Conservation (phyloP, 2,888 invertebrate genomes). For the Philonicus albiceps region DNA sequence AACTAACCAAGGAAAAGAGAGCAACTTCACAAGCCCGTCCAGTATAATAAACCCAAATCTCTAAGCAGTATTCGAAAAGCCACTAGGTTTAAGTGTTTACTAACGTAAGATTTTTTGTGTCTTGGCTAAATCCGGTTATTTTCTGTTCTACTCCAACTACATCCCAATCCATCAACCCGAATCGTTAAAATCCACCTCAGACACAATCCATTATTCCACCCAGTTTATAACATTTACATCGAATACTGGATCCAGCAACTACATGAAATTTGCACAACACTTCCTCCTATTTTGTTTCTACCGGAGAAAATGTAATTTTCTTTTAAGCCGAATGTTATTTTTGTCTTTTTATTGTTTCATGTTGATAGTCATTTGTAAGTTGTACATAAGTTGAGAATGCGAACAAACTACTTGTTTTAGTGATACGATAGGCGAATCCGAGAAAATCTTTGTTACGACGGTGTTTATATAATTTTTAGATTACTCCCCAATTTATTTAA, state of each 20-base stretch:
- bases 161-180: neutral
- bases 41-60: constrained; percentile 64
- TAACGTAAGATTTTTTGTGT: constrained; percentile 22
- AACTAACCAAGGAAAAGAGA: neutral
- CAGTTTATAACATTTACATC: neutral
- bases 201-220: neutral
- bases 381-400: constrained; percentile 2
- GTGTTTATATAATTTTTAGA: constrained; percentile 10
- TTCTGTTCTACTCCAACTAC: neutral
- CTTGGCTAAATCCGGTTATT: neutral
- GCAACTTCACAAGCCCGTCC: constrained; percentile 53
- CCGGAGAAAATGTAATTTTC: constrained; percentile 26
- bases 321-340: neutral
- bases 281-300: neutral
- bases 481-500: neutral
- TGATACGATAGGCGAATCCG: constrained; percentile 5
- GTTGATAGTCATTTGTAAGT: constrained; percentile 20
- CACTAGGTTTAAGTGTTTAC: constrained; percentile 59
- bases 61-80: constrained; percentile 66
- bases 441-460: neutral
- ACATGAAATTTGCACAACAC: neutral
- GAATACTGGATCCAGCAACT: constrained; percentile 11
- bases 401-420: constrained; percentile 24
- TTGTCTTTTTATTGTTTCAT: constrained; percentile 28
- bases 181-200: neutral